Evolutionary conservation across 2,888 invertebrate species (phyloP).

Genomic region (Sialis lutaria): DNA sequence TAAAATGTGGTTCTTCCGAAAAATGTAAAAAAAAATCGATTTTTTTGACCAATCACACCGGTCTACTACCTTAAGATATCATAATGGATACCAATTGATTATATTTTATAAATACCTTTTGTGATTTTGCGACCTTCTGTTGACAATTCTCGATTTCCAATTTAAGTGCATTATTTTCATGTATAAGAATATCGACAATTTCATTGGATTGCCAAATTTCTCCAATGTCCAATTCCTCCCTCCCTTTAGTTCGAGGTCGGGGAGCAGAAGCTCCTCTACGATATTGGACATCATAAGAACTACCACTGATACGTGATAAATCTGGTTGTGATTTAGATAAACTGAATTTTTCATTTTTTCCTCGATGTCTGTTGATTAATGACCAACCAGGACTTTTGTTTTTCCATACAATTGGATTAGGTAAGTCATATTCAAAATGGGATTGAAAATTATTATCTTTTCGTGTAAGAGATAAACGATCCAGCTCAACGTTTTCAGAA

Average conservation of each 20-base stretch:
- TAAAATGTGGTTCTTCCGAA: too few relatives aligned
- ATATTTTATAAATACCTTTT: constrained; percentile 41
- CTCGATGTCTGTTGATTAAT: constrained; percentile 16
- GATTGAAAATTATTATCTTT: constrained; percentile 13
- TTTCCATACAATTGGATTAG: constrained; percentile 25
- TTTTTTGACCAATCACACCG: too few relatives aligned
- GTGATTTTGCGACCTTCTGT: constrained; percentile 68
- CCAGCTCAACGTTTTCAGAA: constrained; percentile 14
- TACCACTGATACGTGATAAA: constrained; percentile 35
- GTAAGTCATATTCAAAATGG: constrained; percentile 14
- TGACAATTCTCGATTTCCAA: constrained; percentile 67
- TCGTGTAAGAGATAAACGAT: constrained; percentile 12
- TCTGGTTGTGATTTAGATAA: constrained; percentile 73
- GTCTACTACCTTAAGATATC: too few relatives aligned
- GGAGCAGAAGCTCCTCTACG: constrained; percentile 23
- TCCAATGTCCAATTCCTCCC: constrained; percentile 36
- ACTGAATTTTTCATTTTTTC: constrained; percentile 34
- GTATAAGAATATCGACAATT: constrained; percentile 65
- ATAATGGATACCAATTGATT: background rate
- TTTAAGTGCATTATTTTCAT: constrained; percentile 71
- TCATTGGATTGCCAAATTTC: constrained; percentile 48
- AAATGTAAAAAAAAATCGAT: too few relatives aligned
- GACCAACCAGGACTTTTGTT: constrained; percentile 20
- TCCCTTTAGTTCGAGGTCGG: constrained; percentile 35
- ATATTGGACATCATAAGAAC: constrained; percentile 11